Evolutionary conservation across 1,140 invertebrate genomes (phyloP), one percentile per base, ranked within the genome.

Genomic region (Drosophila subobscura): DNA sequence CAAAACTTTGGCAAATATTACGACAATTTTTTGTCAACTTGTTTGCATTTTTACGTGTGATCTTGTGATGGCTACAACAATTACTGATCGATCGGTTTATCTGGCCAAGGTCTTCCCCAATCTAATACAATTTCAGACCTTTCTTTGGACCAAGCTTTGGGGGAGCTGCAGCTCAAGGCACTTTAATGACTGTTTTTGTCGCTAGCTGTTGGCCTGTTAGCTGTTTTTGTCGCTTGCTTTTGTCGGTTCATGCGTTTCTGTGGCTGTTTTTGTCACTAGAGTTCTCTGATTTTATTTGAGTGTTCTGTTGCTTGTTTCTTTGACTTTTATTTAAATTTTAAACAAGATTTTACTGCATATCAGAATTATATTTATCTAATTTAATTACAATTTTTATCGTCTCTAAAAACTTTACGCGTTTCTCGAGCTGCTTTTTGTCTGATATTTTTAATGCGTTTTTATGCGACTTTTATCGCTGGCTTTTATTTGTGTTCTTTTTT

Each of bases 11-110:
- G 33, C 63, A 10, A 68, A 67, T 68, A 44, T 68, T 68, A 56
- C 65, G 65, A 68, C 63, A 42, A 41, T 46, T 56, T 67, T 67
- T 49, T 68, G 55, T 68, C 47, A 55, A 67, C 61, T 68, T 55
- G 33, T 47, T 47, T 56, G 12, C 42, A 12, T 33, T 55, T 66
- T 67, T 56, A 12, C 33, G 33, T 37, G 55, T 42, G 50, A 49
- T 68, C 63, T 68, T 67, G 63, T 55, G 63, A 49, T 64, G 33
- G 42, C 55, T 42, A 22, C 10, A 41, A 22, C 50, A 56, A 68
- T 68, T 68, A 51, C 16, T 8, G 7, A 56, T 56, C 33, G 33
- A 37, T 37, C 33, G 33, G 12, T 37, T 8, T 25, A 20, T 4
- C 27, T 29, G 27, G 23, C 16, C 65, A 68, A 67, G 65, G 65